Evolutionary conservation across 1,140 invertebrate genomes (phyloP), one percentile per base, ranked within the genome.

Genomic region (Bombyx mandarina): DNA sequence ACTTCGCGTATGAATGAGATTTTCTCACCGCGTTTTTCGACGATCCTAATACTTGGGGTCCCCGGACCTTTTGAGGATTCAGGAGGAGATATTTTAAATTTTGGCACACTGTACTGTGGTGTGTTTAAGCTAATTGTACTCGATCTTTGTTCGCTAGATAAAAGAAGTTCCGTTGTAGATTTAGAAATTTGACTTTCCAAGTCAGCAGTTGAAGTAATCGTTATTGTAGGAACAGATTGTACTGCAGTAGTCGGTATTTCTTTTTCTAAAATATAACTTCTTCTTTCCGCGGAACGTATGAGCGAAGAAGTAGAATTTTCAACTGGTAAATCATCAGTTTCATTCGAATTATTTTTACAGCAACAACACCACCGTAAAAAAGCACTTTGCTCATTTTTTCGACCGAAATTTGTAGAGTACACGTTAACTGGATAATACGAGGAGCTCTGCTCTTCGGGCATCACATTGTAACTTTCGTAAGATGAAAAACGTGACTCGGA

Each of bases 21-120:
- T 73, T 77, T 84, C 82, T 87, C 84, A 87, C 82, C 84, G 67
- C 67, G 73, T 74, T 69, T 76, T 10, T 77, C 35, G 6, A 71
- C 75, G 61, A 73, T 75, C 71, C 69, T 60, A 18, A 63, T 52
- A 61, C 71, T 78, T 47, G 71, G 66, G 55, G 63, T 70, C 45
- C 62, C 66, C 10, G 64, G 71, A 45, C 73, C 67, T 35, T 63
- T 62, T 49, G 56, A 44, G 9, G 61, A 66, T 56, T 63, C 57
- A 57, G 54, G 64, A 63, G 45, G 54, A 9, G 43, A 50, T 52
- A 7, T 43, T 53, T 50, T 55, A 48, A 43, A 62, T 63, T 56
- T 66, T 62, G 63, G 65, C 10, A 65, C 47, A 7, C 43, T 58
- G 54, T 66, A 64, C 57, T 71, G 69, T 45, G 60, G 54, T n/a